phyloP scores from a whole-genome alignment of 2,797 vertebrate species.

The Triplophysa bombifrons region DNA sequence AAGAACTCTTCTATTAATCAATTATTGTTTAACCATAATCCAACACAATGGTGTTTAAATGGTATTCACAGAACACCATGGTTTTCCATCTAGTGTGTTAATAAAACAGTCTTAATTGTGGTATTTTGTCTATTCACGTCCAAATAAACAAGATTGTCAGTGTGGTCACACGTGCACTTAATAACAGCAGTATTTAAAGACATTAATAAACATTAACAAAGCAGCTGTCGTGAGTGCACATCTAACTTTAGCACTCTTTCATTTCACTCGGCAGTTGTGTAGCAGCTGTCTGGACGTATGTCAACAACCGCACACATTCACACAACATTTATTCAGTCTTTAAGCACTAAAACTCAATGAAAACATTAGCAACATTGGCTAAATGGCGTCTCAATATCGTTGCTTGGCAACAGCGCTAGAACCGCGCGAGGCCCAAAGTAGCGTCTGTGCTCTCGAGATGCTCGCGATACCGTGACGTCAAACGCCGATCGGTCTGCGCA shows the following conservation, averaged over 20 bases:
- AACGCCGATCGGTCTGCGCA: no score
- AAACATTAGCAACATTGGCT: not conserved
- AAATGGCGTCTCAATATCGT: not conserved
- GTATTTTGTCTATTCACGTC: not conserved
- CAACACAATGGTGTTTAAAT: not conserved
- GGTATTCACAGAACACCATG: not conserved
- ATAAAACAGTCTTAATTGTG: not conserved
- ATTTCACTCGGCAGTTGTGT: conserved; percentile 18
- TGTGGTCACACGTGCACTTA: not conserved
- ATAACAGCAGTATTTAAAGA: not conserved
- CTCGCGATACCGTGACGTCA: no score
- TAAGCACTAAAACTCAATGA: not conserved
- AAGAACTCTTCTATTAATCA: no score
- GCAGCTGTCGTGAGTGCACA: conserved; percentile 27
- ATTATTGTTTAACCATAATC: not conserved
- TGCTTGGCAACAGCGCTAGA: conserved; percentile 17
- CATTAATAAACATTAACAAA: not conserved
- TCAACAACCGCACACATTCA: not conserved
- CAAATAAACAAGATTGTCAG: not conserved
- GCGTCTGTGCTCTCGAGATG: no score
- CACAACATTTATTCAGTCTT: not conserved
- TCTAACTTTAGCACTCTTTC: conserved; percentile 29
- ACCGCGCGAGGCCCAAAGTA: not conserved
- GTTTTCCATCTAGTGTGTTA: not conserved
- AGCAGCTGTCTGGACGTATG: conserved; percentile 7